Percentiles rank a stretch among this genome's conserved stretches.
These are phyloP conservation scores for Arrhopalites spinosus DNA, from an alignment of 2,888 invertebrate species.

Conservation along the genomic window DNA sequence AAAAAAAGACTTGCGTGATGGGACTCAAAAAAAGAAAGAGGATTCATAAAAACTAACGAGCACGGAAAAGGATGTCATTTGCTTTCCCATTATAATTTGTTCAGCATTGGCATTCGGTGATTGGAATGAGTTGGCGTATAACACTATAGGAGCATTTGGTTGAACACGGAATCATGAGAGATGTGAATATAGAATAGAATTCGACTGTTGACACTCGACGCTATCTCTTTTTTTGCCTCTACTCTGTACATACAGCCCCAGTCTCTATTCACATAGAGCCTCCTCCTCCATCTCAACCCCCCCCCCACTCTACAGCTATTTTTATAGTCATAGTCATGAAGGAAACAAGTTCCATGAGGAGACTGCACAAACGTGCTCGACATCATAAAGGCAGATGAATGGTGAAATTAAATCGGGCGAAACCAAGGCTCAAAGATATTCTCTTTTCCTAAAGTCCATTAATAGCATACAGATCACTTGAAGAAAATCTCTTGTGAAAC, in stretches of 20 bases:
- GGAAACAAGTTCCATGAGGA: background rate
- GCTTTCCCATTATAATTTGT: conserved; percentile 41
- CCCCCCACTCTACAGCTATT: too few relatives aligned
- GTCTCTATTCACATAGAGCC: background rate
- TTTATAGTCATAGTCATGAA: background rate
- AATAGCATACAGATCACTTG: conserved; percentile 24
- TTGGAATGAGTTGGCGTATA: too few relatives aligned
- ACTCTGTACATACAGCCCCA: background rate
- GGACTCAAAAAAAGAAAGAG: conserved; percentile 9
- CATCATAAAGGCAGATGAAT: conserved; percentile 30
- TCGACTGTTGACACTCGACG: conserved; percentile 2
- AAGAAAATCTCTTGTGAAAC: conserved; percentile 2
- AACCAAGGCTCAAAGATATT: conserved; percentile 20
- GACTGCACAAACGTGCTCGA: conserved; percentile 17
- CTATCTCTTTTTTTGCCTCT: background rate
- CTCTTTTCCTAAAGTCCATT: conserved; percentile 26
- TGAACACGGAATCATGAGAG: conserved; percentile 3
- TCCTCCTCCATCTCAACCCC: background rate
- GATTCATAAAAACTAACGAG: conserved; percentile 42
- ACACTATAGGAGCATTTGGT: too few relatives aligned
- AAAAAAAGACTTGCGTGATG: conserved; percentile 18
- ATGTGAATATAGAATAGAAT: conserved; percentile 4
- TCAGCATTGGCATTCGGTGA: conserved; percentile 38
- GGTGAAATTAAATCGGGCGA: conserved; percentile 28
- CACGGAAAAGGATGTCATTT: conserved; percentile 41